Base-by-base conservation (phyloP, 2,888 invertebrate genomes). In the Sarcophaga subvicina region DNA sequence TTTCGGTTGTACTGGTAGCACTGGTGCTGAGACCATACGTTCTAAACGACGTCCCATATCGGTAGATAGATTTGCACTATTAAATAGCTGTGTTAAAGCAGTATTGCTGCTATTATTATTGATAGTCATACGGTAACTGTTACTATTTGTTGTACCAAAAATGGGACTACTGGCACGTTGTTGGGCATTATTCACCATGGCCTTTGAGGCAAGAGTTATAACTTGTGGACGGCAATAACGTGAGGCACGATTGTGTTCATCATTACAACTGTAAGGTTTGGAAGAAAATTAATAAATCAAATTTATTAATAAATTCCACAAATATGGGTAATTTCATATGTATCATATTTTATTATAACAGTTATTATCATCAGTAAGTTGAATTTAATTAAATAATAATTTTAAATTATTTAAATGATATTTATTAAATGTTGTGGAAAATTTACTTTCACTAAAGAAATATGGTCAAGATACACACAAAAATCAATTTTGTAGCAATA, bases 1-100 rank as follows among this genome's bases (percentile, higher is more conserved):
- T 88, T 94, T 94, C 6, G 95, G 95, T 85, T 92, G 93, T 75
- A 90, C 90, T 22, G 92, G 92, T 87, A 93, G 91, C 83, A 90
- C 89, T 49, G 91, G 92, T 14, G 92, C 92, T n/a, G 92, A 91
- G 66, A 90, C 89, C 88, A 91, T 89, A 59, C 92, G 93, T 81
- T 91, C 91, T 86, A 93, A 88, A 20, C 90, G 90, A 22, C 91
- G 91, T 80, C 91, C 90, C 91, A n/a, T 76, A 62, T 84, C 70
- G 71, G 64, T 64, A 70, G 71, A 59, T 66, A 47, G 89, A 62
- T 89, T 90, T 73, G 90, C 89, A 37, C 89, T 89, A 4, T 90
- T 88, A 47, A 66, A 71, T 5, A 37, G 22, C 11, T 83, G 77
- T 10, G 27, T n/a, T 70, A 89, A 89, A 45, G 88, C 8, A 59